A percentile compares a stretch with the other conserved stretches of the same genome.
phyloP scores from a whole-genome alignment of 2,888 invertebrate species.

The Monochamus alternatus region DNA sequence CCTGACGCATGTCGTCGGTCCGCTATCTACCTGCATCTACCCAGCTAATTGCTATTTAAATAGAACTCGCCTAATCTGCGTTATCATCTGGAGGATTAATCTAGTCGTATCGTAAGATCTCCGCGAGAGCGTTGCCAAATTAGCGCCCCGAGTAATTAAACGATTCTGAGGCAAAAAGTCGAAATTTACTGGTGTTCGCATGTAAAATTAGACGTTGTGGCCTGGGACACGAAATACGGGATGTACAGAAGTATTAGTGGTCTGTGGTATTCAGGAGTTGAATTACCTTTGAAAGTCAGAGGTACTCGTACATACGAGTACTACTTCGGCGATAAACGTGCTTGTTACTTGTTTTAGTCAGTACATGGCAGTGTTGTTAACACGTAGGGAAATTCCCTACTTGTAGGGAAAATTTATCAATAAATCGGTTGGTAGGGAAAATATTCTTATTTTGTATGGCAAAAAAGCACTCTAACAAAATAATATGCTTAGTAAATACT shows the following conservation, averaged over 20 bases:
- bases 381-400: no score
- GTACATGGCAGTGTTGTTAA: no score
- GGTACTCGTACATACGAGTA: no score
- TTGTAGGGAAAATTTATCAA: no score
- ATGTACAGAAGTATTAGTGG: background rate
- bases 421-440: no score
- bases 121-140: constrained; percentile 47
- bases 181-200: constrained; percentile 35
- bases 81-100: constrained; percentile 45
- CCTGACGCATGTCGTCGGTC: constrained; percentile 69
- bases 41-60: constrained; percentile 69
- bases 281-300: no score
- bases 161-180: constrained; percentile 32
- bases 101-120: constrained; percentile 35
- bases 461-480: no score
- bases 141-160: constrained; percentile 43
- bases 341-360: no score
- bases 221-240: background rate
- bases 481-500: no score
- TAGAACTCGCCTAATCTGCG: constrained; percentile 50
- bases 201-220: constrained; percentile 30
- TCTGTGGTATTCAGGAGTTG: no score
- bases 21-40: constrained; percentile 67
- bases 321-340: no score
- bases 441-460: no score